Conservation (phyloP, 1,140 invertebrate genomes). For the Hypsibius dujardini region DNA sequence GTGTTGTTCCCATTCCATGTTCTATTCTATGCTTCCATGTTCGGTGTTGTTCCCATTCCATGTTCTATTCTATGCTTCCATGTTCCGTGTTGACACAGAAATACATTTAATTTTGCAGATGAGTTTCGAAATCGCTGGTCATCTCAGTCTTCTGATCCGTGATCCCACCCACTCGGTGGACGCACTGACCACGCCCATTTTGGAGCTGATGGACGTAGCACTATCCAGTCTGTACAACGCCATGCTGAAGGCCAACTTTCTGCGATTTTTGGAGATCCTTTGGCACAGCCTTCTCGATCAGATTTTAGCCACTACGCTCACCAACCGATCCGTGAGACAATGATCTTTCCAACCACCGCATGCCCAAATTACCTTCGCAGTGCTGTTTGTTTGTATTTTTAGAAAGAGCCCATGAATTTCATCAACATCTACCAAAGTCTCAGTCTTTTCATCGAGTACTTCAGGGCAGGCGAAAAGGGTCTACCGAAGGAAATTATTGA, state of each 20-base stretch:
- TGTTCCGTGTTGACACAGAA: no score
- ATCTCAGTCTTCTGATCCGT: background rate
- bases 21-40: no score
- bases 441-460: conserved; percentile 7
- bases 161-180: background rate
- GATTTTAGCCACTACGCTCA: background rate
- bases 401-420: conserved; percentile 1
- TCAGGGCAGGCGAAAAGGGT: background rate
- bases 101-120: background rate
- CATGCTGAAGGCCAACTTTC: conserved; percentile 3
- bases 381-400: background rate
- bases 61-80: no score
- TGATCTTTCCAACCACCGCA: no score
- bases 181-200: background rate
- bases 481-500: conserved; percentile 1
- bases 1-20: no score
- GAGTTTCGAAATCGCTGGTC: background rate
- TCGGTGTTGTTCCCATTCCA: no score
- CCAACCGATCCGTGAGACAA: background rate
- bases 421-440: conserved; percentile 8
- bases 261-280: background rate
- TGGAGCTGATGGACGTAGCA: background rate
- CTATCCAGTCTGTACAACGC: background rate
- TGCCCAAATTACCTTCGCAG: no score
- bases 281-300: background rate